Base-by-base conservation (phyloP, 1,140 invertebrate genomes). In the Teleopsis dalmanni region DNA sequence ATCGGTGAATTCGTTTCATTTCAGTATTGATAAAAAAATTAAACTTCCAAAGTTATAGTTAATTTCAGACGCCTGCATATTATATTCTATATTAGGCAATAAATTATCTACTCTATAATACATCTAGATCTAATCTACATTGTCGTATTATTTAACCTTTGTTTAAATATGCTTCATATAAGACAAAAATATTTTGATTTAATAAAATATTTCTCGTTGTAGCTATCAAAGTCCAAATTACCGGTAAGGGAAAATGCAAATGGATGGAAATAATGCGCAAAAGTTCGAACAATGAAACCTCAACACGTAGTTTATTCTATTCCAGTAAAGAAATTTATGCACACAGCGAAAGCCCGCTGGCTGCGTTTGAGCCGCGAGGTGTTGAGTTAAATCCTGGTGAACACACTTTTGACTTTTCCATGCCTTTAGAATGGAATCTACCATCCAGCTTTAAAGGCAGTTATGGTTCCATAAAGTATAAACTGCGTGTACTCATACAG, bases 231-330 rank as follows among this genome's bases (percentile, higher is more conserved):
- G 56, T 69, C 13, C 62, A 68, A 56, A 62, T 69, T 4, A 65
- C 57, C n/a, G 66, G 65, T 26, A 65, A 70, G 25, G 66, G 66
- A 1, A 70, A 70, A 51, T 69, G 65, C 55, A 66, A 65, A 44
- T 70, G 66, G 66, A 62, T 62, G 35, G 65, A 68, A 57, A 65
- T 69, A 11, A 48, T 66, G 26, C 59, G 60, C 13, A 65, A 68
- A 51, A 46, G 48, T 25, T 46, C 42, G 4, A 64, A 64, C 48
- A 62, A 63, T 53, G 62, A 68, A 50, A 58, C 59, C 16, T 62
- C 58, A 37, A 57, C 59, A n/a, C 62, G 63, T 18, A 62, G 60
- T 19, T 27, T 69, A 3, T 62, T 65, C 23, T 68, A 68, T 34
- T 63, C 65, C 14, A 62, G 65, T 51, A 66, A 70, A 47, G 63